Conservation (phyloP, 2,797 vertebrate species). For the Myioborus melanocephalus region DNA sequence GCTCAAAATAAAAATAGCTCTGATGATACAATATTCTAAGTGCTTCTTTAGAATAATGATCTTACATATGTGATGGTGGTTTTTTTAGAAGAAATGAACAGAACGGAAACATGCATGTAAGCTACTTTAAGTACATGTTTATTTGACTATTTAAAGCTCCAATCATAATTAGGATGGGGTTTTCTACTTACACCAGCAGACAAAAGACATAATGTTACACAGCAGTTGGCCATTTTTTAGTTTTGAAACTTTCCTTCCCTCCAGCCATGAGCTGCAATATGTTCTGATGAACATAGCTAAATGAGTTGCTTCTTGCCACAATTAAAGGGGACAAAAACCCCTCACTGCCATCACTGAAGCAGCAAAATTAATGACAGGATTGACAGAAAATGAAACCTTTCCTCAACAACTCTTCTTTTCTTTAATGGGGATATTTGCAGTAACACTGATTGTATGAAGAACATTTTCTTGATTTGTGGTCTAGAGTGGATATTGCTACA, state of each 20-base stretch:
- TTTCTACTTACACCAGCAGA: neutral
- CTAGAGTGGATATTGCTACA: neutral
- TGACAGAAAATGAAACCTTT: neutral
- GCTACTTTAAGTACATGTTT: neutral
- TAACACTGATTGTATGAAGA: neutral
- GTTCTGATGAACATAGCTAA: neutral
- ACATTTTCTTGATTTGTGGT: neutral
- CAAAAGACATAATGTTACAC: neutral
- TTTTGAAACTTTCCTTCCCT: neutral
- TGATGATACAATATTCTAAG: neutral
- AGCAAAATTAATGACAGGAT: neutral
- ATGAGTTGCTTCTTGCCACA: neutral
- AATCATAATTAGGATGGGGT: neutral
- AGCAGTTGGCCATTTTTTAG: neutral
- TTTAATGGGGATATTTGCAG: neutral
- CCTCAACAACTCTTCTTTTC: neutral
- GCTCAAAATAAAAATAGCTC: neutral
- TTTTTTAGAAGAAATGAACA: neutral
- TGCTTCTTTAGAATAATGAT: neutral
- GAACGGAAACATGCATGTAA: neutral
- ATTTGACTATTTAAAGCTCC: neutral
- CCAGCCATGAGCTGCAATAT: neutral
- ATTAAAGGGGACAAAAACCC: neutral
- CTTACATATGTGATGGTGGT: neutral
- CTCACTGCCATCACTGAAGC: neutral